Evolutionary conservation across 92 coral and sea anemone genomes (phyloP), one percentile per base, ranked within the genome.

Genomic region (Desmophyllum pertusum): DNA sequence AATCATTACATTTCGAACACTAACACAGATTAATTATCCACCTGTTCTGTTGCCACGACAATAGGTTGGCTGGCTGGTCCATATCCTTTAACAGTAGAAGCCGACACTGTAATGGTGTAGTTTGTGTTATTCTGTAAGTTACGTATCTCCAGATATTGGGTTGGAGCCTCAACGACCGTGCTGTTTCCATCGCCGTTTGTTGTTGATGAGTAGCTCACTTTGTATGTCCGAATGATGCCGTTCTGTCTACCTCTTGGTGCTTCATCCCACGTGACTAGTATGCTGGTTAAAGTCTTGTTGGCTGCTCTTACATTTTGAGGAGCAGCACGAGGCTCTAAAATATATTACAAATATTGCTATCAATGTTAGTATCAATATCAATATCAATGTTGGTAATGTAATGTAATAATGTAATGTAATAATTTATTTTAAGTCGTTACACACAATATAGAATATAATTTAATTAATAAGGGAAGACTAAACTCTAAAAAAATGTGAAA

Each of bases 221-320:
- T 62, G 33, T 66, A 80, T 29, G 21, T 5, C 52, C 23, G 74
- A 27, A 33, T 41, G 38, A 30, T 5, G 18, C 75, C 84, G 51
- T 37, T 25, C n/a, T 3, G 15, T 45, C 36, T 15, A 36, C 30
- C n/a, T 36, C 31, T 11, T 41, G 31, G 38, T 15, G 64, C 71
- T 38, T 10, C 48, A 27, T 80, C 84, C 84, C 84, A 80, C 52
- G 52, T 25, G 59, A 80, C 51, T 8, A 65, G n/a, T 10, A 80
- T 65, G 52, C 38, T 23, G 25, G 76, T 80, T 10, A 45, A 38
- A 23, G 53, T 80, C 37, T 25, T 40, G 41, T 65, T 80, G 18
- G 15, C n/a, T 40, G 13, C 55, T n/a, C 27, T 23, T 8, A 80
- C 64, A 36, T 80, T 80, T 65, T 76, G 84, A 29, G 75, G 74